Percentiles rank a stretch among this genome's conserved stretches.
Conservation (phyloP, 2,797 vertebrate species). For the Enteromius argenteus region DNA sequence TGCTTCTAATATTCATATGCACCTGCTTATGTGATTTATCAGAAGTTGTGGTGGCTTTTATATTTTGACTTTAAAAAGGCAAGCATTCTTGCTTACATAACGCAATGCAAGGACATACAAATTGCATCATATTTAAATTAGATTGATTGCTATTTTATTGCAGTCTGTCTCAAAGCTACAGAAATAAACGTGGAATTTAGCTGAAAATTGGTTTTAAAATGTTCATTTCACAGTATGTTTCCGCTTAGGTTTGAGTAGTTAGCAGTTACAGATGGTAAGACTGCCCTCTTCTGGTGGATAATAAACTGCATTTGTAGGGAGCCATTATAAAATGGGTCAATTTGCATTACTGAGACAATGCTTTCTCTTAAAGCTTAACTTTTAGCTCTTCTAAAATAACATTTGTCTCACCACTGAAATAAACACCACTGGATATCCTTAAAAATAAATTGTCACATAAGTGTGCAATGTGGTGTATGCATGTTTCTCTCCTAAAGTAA, state of each 20-base stretch:
- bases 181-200: not conserved
- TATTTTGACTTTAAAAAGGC: not conserved
- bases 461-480: not conserved
- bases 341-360: not conserved
- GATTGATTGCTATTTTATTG: not conserved
- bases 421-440: not conserved
- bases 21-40: not conserved
- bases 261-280: not conserved
- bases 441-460: not conserved
- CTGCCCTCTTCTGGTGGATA: slow-evolving; percentile 27
- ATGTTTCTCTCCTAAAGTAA: not conserved
- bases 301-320: not conserved
- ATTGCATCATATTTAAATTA: not conserved
- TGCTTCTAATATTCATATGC: not conserved
- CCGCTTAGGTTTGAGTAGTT: not conserved
- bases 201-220: not conserved
- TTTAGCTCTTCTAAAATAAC: not conserved
- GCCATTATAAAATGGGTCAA: not conserved
- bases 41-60: not conserved
- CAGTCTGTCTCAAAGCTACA: not conserved
- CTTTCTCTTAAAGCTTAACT: not conserved
- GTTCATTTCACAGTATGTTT: not conserved
- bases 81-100: not conserved
- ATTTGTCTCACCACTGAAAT: not conserved
- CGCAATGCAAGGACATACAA: not conserved